Percentiles rank a stretch among this genome's conserved stretches.
phyloP scores from a whole-genome alignment of 2,797 vertebrate species.

The Psittacula echo region DNA sequence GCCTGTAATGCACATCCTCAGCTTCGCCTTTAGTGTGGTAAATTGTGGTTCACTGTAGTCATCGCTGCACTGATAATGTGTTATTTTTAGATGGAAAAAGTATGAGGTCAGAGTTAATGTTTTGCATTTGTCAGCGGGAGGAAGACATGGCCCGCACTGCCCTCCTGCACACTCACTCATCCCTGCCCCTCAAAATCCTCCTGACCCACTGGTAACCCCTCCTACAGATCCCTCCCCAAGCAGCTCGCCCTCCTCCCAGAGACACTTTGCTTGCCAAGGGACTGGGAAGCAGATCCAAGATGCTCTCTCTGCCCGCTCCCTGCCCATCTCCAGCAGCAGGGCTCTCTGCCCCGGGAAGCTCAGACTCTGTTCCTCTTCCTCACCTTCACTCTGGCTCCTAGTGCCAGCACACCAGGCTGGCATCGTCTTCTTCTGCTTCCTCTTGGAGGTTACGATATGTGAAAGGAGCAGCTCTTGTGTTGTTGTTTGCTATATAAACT shows the following conservation, averaged over 20 bases:
- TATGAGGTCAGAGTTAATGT: conserved; percentile 15
- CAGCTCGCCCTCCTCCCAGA: neutral
- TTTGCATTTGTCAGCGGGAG: neutral
- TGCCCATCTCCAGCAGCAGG: rapidly evolving
- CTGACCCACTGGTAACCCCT: neutral
- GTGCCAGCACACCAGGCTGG: neutral
- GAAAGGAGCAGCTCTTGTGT: neutral
- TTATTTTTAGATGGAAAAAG: conserved; percentile 13
- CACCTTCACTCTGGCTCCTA: neutral
- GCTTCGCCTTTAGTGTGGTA: neutral
- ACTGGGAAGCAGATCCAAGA: neutral
- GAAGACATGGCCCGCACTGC: rapidly evolving
- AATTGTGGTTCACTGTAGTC: neutral
- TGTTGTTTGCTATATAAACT: conserved; percentile 37
- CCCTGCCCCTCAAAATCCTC: conserved; percentile 4
- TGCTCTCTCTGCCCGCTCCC: neutral
- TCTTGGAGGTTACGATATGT: neutral
- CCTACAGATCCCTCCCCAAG: neutral
- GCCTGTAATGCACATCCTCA: neutral
- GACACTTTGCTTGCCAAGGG: neutral
- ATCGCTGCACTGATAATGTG: neutral
- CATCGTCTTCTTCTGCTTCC: neutral
- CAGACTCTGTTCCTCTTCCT: neutral
- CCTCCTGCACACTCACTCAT: conserved; percentile 3
- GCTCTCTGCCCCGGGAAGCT: neutral